A percentile compares a stretch with the other conserved stretches of the same genome.
These are phyloP conservation scores for Chironex yamaguchii DNA, from an alignment of 30 jellyfish, hydroid and myxozoan genomes.

Conservation along the genomic window DNA sequence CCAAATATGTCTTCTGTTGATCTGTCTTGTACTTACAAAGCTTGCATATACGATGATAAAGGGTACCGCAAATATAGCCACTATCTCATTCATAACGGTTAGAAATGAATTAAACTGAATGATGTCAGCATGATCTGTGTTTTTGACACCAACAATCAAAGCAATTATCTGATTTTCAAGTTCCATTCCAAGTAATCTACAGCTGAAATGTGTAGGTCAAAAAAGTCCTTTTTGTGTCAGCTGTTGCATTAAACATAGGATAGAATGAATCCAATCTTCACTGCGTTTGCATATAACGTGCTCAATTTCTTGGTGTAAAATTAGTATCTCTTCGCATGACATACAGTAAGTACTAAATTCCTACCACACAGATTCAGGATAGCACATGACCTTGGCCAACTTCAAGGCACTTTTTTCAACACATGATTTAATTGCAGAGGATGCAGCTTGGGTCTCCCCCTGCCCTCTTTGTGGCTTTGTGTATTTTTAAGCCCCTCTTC, in stretches of 20 bases:
- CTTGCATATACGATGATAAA: slow-evolving; percentile 21
- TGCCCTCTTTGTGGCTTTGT: slow-evolving; percentile 46
- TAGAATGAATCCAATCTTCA: slow-evolving; percentile 3
- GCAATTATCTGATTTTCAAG: slow-evolving; percentile 22
- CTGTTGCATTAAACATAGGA: slow-evolving; percentile 2
- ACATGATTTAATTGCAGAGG: slow-evolving; percentile 33
- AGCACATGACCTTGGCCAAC: slow-evolving; percentile 31
- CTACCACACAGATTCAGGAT: slow-evolving; percentile 18
- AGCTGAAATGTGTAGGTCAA: background rate
- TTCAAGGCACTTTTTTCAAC: slow-evolving; percentile 37
- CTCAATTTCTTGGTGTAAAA: background rate
- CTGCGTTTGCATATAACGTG: background rate
- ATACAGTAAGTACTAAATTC: too few relatives aligned
- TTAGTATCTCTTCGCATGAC: background rate
- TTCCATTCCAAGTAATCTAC: slow-evolving; percentile 12
- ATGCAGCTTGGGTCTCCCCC: slow-evolving; percentile 58
- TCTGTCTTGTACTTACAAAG: slow-evolving; percentile 12
- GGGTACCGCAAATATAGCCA: slow-evolving; percentile 28
- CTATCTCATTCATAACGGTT: background rate
- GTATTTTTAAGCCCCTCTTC: slow-evolving; percentile 46
- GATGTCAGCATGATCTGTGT: slow-evolving; percentile 16
- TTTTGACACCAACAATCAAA: background rate
- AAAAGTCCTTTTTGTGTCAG: slow-evolving; percentile 6
- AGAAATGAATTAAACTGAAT: slow-evolving; percentile 4
- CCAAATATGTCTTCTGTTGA: background rate